These are phyloP conservation scores for Phacellophora camtschatica DNA, from an alignment of 30 jellyfish, hydroid and myxozoan species.

Conservation along the genomic window DNA sequence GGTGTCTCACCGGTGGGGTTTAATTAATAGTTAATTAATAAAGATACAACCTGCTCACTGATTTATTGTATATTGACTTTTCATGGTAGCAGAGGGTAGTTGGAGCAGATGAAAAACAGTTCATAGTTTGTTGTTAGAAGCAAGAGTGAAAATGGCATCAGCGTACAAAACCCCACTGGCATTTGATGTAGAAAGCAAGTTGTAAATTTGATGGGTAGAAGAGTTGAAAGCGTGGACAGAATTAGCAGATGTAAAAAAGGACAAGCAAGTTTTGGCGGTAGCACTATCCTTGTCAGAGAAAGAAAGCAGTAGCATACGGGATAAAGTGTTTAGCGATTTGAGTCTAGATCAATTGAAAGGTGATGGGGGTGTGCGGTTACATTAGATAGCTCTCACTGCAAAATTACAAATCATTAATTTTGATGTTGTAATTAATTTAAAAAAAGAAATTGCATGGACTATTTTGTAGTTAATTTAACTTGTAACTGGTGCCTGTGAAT, in stretches of 20 bases:
- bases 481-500: too few species aligned
- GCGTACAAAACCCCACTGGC: not conserved
- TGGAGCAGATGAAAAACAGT: not conserved
- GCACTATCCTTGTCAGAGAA: constrained; percentile 12
- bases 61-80: too few species aligned
- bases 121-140: not conserved
- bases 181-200: not conserved
- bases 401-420: too few species aligned
- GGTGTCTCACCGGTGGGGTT: too few species aligned
- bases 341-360: not conserved
- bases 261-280: not conserved
- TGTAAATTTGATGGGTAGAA: not conserved
- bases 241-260: not conserved
- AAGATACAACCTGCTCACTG: too few species aligned
- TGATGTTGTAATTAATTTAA: too few species aligned
- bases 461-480: too few species aligned
- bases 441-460: too few species aligned
- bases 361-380: not conserved
- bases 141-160: not conserved
- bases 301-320: not conserved
- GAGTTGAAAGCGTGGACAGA: constrained; percentile 17
- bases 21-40: too few species aligned
- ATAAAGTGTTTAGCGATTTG: not conserved
- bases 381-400: too few species aligned
- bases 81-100: not conserved